phyloP scores from a whole-genome alignment of 35 echinoderm and acorn worm genomes.

The Eucidaris tribuloides region DNA sequence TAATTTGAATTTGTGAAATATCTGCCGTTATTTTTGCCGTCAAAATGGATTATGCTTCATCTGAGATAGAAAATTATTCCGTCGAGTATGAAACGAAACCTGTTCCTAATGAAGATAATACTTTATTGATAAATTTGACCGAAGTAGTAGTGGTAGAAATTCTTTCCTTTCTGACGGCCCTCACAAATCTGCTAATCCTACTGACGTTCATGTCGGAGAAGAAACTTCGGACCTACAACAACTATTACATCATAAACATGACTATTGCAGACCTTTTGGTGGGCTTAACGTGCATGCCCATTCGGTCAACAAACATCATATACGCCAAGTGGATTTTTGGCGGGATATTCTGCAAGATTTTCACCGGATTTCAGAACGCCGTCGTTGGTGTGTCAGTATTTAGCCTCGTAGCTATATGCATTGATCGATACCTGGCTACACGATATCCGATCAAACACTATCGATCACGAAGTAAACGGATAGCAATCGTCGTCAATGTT shows the following conservation, averaged over 20 bases:
- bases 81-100: too few species aligned
- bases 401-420: slow-evolving; percentile 19
- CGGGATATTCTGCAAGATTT: not conserved
- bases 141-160: too few species aligned
- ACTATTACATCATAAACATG: slow-evolving; percentile 41
- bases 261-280: slow-evolving; percentile 19
- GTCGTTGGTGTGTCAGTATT: slow-evolving; percentile 11
- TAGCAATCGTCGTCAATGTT: not conserved
- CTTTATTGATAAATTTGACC: too few species aligned
- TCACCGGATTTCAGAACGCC: not conserved
- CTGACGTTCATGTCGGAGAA: not conserved
- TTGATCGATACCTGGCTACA: slow-evolving; percentile 48
- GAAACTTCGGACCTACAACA: slow-evolving; percentile 30
- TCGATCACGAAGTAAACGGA: not conserved
- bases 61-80: too few species aligned
- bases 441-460: slow-evolving; percentile 11
- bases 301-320: not conserved
- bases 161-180: not conserved
- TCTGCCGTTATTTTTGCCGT: too few species aligned
- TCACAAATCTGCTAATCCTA: slow-evolving; percentile 6
- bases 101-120: too few species aligned
- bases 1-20: too few species aligned
- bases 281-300: slow-evolving; percentile 20
- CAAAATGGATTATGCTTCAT: too few species aligned
- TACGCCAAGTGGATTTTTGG: not conserved